phyloP scores from a whole-genome alignment of 2,113 vertebrate genomes.

The Pycnonotus jocosus region DNA sequence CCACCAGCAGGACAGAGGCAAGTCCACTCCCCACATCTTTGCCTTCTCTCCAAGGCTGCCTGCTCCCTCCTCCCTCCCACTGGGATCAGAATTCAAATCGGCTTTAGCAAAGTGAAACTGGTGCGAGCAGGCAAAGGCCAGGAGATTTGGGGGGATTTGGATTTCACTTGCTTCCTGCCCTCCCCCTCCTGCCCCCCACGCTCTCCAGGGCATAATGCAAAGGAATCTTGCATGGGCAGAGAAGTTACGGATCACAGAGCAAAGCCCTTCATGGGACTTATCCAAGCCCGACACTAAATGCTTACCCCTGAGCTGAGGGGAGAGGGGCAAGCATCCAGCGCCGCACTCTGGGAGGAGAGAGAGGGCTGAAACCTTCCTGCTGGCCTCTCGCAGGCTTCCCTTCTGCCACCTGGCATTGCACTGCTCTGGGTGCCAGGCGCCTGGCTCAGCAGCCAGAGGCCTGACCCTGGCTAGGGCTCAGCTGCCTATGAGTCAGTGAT shows the following conservation, averaged over 20 bases:
- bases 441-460: not conserved
- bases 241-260: conserved; percentile 17
- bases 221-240: conserved; percentile 34
- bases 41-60: not conserved
- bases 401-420: not conserved
- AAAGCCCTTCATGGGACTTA: conserved; percentile 31
- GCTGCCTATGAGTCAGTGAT: not conserved
- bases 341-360: not conserved
- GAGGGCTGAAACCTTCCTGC: not conserved
- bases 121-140: conserved; percentile 64
- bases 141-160: conserved; percentile 65
- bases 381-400: not conserved
- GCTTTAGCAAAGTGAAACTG: conserved; percentile 67
- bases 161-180: conserved; percentile 61
- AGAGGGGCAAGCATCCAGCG: not conserved
- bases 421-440: fast-evolving
- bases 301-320: fast-evolving
- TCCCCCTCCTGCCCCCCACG: not conserved
- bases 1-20: not conserved
- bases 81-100: conserved; percentile 64
- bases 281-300: not conserved
- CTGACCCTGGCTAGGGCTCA: not conserved
- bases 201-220: not conserved
- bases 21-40: not conserved
- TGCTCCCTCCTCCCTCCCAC: conserved; percentile 2